phyloP scores from a whole-genome alignment of 2,888 invertebrate genomes.

The Blera fallax region DNA sequence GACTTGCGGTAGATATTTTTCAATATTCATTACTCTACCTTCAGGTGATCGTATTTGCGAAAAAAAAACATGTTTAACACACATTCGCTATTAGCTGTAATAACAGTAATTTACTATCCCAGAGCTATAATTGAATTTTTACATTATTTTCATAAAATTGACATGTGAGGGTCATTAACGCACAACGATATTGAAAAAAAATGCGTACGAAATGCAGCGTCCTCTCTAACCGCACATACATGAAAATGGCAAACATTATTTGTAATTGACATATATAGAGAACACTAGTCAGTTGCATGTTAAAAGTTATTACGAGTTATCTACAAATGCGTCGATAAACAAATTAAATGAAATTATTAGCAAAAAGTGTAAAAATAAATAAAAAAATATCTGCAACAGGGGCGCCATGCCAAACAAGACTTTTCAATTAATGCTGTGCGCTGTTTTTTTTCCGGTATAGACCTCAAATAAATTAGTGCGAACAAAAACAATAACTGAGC shows the following conservation, averaged over 20 bases:
- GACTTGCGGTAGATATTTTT: slow-evolving; percentile 46
- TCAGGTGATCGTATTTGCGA: slow-evolving; percentile 59
- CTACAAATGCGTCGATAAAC: not conserved
- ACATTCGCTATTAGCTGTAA: slow-evolving; percentile 65
- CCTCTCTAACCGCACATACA: not conserved
- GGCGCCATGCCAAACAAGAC: slow-evolving; percentile 46
- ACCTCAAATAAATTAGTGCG: slow-evolving; percentile 43
- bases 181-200: slow-evolving; percentile 13
- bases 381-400: slow-evolving; percentile 6
- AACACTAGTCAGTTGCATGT: not conserved
- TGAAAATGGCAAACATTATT: slow-evolving; percentile 18
- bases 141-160: slow-evolving; percentile 44
- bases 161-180: slow-evolving; percentile 59
- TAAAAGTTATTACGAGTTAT: slow-evolving; percentile 3
- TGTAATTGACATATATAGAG: slow-evolving; percentile 5
- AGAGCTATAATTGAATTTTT: slow-evolving; percentile 60
- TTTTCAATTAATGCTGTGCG: slow-evolving; percentile 57
- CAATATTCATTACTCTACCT: slow-evolving; percentile 54
- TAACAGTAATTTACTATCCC: slow-evolving; percentile 51
- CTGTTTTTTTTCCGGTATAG: slow-evolving; percentile 11
- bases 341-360: slow-evolving; percentile 42
- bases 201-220: not conserved
- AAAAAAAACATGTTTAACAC: slow-evolving; percentile 20
- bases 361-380: not conserved
- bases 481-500: not conserved